Conservation (phyloP, 1,140 invertebrate species). For the Calephelis nemesis region DNA sequence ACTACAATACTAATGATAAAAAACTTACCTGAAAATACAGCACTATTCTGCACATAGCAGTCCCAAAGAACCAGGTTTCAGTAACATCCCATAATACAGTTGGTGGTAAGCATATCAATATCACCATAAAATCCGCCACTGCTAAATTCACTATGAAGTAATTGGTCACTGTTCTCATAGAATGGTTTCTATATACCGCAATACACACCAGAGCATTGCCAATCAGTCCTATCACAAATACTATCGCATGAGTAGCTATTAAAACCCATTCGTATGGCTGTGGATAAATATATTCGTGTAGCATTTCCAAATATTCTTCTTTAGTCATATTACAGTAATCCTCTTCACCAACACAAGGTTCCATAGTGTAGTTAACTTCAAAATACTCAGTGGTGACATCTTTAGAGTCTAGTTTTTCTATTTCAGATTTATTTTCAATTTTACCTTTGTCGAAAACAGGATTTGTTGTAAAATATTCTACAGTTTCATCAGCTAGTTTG, state of each 20-base stretch:
- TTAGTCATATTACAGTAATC: constrained; percentile 75
- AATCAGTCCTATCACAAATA: constrained; percentile 89
- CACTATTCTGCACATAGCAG: constrained; percentile 89
- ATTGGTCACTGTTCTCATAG: constrained; percentile 95
- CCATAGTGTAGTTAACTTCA: constrained; percentile 38
- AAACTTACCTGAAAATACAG: constrained; percentile 91
- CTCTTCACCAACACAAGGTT: constrained; percentile 56
- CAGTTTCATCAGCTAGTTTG: constrained; percentile 13
- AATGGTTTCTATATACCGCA: constrained; percentile 91
- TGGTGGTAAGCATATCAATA: constrained; percentile 92
- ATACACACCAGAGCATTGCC: constrained; percentile 94
- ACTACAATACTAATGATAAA: background rate
- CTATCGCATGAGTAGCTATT: constrained; percentile 83
- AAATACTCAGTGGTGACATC: constrained; percentile 36
- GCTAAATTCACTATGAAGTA: constrained; percentile 96
- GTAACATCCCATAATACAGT: constrained; percentile 94
- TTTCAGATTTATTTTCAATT: constrained; percentile 35
- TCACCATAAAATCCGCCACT: constrained; percentile 94
- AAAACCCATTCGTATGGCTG: constrained; percentile 84
- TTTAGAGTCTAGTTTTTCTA: background rate
- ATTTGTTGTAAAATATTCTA: constrained; percentile 24
- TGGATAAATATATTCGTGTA: constrained; percentile 82
- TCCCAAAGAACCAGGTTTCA: constrained; percentile 94
- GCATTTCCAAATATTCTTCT: constrained; percentile 83
- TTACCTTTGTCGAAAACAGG: constrained; percentile 33